A percentile compares a stretch with the other conserved stretches of the same genome.
phyloP scores from a whole-genome alignment of 2,797 vertebrate species.

The Etheostoma nigrum region DNA sequence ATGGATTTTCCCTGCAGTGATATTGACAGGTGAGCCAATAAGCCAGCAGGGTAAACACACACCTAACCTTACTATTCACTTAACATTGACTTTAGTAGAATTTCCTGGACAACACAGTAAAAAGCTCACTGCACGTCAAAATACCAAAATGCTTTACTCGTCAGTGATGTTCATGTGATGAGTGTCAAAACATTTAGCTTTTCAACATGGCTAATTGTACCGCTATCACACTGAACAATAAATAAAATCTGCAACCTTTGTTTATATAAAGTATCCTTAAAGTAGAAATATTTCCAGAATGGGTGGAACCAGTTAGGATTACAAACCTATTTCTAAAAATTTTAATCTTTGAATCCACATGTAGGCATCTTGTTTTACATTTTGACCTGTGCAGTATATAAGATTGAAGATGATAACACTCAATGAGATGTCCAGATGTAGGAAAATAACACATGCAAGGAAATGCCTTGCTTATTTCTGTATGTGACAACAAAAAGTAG shows the following conservation, averaged over 20 bases:
- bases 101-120: slow-evolving; percentile 54
- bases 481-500: no score
- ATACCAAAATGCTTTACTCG: slow-evolving; percentile 31
- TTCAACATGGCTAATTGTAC: slow-evolving; percentile 8
- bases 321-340: no score
- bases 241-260: background rate
- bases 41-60: slow-evolving; percentile 69
- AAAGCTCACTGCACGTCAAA: slow-evolving; percentile 48
- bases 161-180: slow-evolving; percentile 24
- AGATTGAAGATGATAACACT: no score
- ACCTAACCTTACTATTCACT: slow-evolving; percentile 76
- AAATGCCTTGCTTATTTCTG: no score
- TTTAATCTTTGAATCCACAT: no score
- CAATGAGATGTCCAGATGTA: no score
- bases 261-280: background rate
- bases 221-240: background rate
- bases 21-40: slow-evolving; percentile 80
- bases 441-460: no score
- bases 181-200: slow-evolving; percentile 22
- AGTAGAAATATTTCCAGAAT: no score
- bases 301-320: no score
- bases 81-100: slow-evolving; percentile 77
- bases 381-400: no score
- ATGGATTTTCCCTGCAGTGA: slow-evolving; percentile 70
- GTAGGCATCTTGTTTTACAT: no score